Conservation (phyloP, 2,113 vertebrate species). For the Brachionichthys hirsutus region DNA sequence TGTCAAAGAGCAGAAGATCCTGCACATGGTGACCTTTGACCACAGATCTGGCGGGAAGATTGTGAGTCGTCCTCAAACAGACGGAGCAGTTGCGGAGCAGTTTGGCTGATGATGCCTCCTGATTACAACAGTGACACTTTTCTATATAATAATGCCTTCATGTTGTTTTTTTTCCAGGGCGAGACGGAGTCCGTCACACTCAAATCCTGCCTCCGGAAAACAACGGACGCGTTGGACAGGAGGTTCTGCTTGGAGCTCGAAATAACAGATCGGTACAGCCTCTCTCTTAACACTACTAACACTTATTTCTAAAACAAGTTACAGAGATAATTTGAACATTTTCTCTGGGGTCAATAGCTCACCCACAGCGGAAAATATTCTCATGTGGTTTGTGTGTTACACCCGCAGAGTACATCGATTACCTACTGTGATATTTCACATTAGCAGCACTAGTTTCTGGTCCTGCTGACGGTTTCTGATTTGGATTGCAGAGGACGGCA, state of each 20-base stretch:
- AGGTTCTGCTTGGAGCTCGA: conserved; percentile 97
- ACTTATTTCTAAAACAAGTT: no score
- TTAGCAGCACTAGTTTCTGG: neutral
- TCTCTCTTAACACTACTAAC: neutral
- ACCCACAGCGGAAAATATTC: conserved; percentile 1
- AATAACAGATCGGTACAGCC: conserved; percentile 87
- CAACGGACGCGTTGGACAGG: conserved; percentile 85
- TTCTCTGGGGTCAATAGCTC: neutral
- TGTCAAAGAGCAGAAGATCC: conserved; percentile 91
- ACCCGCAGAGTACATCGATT: neutral
- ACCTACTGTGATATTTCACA: neutral
- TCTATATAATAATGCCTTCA: neutral
- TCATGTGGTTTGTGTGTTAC: neutral
- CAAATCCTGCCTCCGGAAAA: conserved; percentile 88
- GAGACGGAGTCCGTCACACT: conserved; percentile 87
- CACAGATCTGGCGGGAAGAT: conserved; percentile 92
- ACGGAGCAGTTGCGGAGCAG: no score
- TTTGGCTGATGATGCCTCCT: neutral
- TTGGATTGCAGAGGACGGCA: neutral
- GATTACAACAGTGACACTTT: neutral
- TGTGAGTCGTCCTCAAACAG: conserved; percentile 76
- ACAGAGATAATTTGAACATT: neutral
- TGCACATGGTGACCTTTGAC: conserved; percentile 94
- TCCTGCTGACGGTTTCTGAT: conserved; percentile 1
- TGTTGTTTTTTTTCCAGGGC: conserved; percentile 76